Base-by-base conservation (phyloP, 2,113 vertebrate species). In the Psittacula cyanocephala region DNA sequence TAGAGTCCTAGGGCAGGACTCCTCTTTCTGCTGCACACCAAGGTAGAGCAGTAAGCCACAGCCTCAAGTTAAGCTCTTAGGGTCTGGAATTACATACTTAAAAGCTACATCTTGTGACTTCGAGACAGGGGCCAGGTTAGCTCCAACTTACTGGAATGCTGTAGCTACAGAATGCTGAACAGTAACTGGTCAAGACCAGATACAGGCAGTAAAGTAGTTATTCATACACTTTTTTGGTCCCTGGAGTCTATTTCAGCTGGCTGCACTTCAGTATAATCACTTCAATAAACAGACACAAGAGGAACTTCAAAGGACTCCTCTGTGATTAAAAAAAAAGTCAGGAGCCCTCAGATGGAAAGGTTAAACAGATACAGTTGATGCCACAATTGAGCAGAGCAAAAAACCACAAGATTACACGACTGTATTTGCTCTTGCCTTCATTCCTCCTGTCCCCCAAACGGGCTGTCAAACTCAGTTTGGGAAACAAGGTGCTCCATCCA, bases 231-330 rank as follows among this genome's bases (percentile, higher is more conserved):
- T 72, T 41, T 57, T 27, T 82, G 39, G 59, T 72, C 50, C 55
- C 77, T 81, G 37, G 37, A 89, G 28, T 31, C 69, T 62, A 4
- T 89, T 91, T 75, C 69, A 81, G 46, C 60, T 85, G 52, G 59
- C 37, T 91, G 50, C 43, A n/a, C 89, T 96, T 94, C 93, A 95
- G 33, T 68, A 28, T 68, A 71, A 87, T 53, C 82, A 93, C 92
- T 59, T 75, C 81, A 65, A 81, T 74, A 88, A 39, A 69, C n/a
- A 81, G 67, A 69, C 33, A 52, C 59, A 88, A 64, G 72, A 85
- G 33, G 52, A 86, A 60, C 37, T 85, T 81, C 80, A 94, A 84
- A 95, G 89, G 85, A n/a, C 47, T 82, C n/a, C 41, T 81, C 64
- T 70, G 46, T 35, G 65, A 70, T 77, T 37, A 37, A 37, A 37